Evolutionary conservation across 1,140 invertebrate species (phyloP), one percentile per base, ranked within the genome.

Genomic region (Delia radicum): DNA sequence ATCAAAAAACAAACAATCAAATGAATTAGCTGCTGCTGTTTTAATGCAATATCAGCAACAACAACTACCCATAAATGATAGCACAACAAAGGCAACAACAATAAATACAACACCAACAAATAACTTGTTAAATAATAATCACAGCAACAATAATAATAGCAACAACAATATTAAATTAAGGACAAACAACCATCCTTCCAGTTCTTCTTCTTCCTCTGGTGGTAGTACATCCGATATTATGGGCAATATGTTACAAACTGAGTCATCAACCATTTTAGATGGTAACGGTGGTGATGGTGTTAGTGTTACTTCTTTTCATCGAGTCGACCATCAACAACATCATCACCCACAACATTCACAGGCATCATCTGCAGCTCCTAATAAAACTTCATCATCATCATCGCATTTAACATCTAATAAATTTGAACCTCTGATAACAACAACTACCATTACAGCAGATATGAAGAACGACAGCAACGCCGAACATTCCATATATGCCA

Each of bases 401-500:
- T 21, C 21, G 13, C 63, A 74, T 69, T 74, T 18, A 63, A n/a
- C n/a, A n/a, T n/a, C n/a, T n/a, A n/a, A n/a, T n/a, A n/a, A n/a
- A 65, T 69, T 69, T 69, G 65, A 69, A 24, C 65, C 65, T 24
- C 33, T 33, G n/a, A n/a, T 33, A 33, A 69, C 78, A 67, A 77
- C 61, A 73, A 55, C 76, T 67, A 77, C 77, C 21, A 74, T 73
- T 31, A 74, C 75, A 28, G 67, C 74, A 42, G 73, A 75, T 46
- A 24, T 24, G 21, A 77, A 71, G 69, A 75, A 77, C 63, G 78
- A 78, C 67, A 79, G 77, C 73, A 79, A 81, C 73, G 79, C 78
- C 6, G 84, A 86, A 78, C 81, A 85, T 69, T 85, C 83, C 18
- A 84, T 86, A 37, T 86, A 86, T 74, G 83, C 85, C 71, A 86